Evolutionary conservation across 2,113 vertebrate species (phyloP).

Genomic region (Theropithecus gelada): DNA sequence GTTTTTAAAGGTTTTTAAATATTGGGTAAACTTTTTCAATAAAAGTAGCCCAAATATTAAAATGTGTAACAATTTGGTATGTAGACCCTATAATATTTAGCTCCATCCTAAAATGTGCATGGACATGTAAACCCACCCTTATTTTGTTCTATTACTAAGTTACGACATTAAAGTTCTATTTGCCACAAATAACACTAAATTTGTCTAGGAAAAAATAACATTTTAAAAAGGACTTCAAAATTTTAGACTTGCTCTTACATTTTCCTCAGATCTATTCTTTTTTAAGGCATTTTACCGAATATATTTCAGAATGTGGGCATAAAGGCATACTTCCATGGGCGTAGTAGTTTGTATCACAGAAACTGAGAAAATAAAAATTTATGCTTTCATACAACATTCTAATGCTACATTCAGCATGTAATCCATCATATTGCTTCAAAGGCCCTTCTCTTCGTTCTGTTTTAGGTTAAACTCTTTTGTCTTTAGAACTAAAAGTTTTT

Average conservation of each 20-base stretch:
- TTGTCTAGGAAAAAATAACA: not conserved
- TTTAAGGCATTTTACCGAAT: not conserved
- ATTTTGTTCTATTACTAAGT: constrained; percentile 20
- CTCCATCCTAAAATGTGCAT: not conserved
- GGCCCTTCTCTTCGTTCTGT: not conserved
- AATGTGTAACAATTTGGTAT: not conserved
- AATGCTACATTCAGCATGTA: not conserved
- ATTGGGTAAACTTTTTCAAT: not conserved
- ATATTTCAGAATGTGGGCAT: constrained; percentile 5
- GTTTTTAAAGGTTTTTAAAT: constrained; percentile 35
- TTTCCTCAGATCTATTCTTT: not conserved
- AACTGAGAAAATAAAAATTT: constrained; percentile 53
- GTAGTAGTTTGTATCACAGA: not conserved
- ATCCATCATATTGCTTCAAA: constrained; percentile 4
- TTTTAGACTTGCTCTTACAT: not conserved
- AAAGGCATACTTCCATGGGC: constrained; percentile 3
- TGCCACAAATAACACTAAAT: constrained; percentile 37
- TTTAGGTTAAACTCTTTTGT: not conserved
- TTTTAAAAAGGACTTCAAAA: constrained; percentile 33
- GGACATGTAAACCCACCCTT: not conserved
- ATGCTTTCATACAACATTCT: not conserved
- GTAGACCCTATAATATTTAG: not conserved
- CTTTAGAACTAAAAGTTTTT: not conserved
- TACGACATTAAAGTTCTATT: constrained; percentile 15
- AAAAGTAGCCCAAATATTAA: constrained; percentile 25